These are phyloP conservation scores for Physocephala rufipes DNA, from an alignment of 2,888 invertebrate genomes.

Conservation along the genomic window DNA sequence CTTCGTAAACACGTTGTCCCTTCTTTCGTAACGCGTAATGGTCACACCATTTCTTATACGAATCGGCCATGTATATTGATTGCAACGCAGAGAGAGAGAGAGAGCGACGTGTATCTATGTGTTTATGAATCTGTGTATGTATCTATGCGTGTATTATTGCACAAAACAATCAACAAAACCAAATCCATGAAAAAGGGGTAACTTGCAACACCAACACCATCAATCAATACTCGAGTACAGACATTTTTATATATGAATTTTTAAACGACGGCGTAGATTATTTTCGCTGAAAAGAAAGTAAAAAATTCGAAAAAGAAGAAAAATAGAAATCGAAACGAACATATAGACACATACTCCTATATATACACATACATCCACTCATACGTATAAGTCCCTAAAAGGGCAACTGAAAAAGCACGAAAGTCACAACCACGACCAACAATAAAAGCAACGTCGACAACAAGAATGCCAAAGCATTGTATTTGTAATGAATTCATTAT, in stretches of 20 bases:
- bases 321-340: background rate
- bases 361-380: background rate
- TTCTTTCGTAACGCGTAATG: too few species aligned
- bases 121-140: too few species aligned
- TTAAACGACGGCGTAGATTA: background rate
- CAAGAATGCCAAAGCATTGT: background rate
- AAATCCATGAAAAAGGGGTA: too few species aligned
- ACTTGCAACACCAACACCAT: too few species aligned
- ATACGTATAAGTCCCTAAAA: background rate
- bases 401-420: background rate
- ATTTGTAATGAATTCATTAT: background rate
- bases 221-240: too few species aligned
- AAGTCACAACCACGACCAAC: background rate
- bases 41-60: too few species aligned
- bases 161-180: too few species aligned
- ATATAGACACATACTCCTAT: background rate
- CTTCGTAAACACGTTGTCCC: too few species aligned
- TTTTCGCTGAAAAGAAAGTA: background rate
- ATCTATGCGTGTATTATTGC: too few species aligned
- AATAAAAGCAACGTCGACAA: background rate
- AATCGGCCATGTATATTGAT: too few species aligned
- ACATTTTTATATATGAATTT: background rate
- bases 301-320: background rate
- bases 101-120: too few species aligned
- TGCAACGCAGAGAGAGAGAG: too few species aligned